These are phyloP conservation scores for Takifugu ocellatus DNA, from an alignment of 2,797 vertebrate genomes.

Conservation along the genomic window DNA sequence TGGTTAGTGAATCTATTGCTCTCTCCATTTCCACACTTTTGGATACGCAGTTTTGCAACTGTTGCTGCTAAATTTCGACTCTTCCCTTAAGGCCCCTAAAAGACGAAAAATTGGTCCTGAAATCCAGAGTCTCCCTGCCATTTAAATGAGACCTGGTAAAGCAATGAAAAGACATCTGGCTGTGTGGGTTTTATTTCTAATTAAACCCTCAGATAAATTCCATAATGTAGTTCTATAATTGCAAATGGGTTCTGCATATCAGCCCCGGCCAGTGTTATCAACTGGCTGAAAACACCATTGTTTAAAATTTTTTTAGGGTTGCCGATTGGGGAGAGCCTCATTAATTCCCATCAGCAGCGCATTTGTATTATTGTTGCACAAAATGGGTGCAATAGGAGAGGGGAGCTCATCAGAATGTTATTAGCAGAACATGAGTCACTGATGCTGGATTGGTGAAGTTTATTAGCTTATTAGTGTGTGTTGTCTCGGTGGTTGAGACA, in stretches of 20 bases:
- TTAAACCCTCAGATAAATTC: slow-evolving; percentile 36
- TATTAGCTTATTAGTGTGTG: slow-evolving; percentile 24
- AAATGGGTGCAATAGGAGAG: slow-evolving; percentile 28
- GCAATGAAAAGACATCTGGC: slow-evolving; percentile 34
- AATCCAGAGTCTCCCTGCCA: slow-evolving; percentile 15
- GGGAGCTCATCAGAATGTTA: slow-evolving; percentile 29
- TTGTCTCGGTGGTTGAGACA: slow-evolving; percentile 26
- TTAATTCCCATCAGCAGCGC: slow-evolving; percentile 42
- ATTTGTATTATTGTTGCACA: slow-evolving; percentile 24
- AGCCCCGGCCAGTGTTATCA: slow-evolving; percentile 23
- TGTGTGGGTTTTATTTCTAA: slow-evolving; percentile 32
- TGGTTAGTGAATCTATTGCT: not conserved
- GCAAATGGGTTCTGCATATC: slow-evolving; percentile 36
- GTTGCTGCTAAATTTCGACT: slow-evolving; percentile 23
- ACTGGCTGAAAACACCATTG: slow-evolving; percentile 19
- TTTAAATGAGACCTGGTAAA: slow-evolving; percentile 41
- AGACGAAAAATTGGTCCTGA: slow-evolving; percentile 8
- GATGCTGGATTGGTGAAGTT: slow-evolving; percentile 30
- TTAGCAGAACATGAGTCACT: slow-evolving; percentile 30
- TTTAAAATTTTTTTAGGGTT: slow-evolving; percentile 43
- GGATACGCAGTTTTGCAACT: slow-evolving; percentile 10
- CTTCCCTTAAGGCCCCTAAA: slow-evolving; percentile 21
- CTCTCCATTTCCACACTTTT: slow-evolving; percentile 9
- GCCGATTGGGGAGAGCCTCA: slow-evolving; percentile 26
- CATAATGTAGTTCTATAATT: slow-evolving; percentile 25